Evolutionary conservation across 2,113 vertebrate genomes (phyloP).

Genomic region (Nymphicus hollandicus): DNA sequence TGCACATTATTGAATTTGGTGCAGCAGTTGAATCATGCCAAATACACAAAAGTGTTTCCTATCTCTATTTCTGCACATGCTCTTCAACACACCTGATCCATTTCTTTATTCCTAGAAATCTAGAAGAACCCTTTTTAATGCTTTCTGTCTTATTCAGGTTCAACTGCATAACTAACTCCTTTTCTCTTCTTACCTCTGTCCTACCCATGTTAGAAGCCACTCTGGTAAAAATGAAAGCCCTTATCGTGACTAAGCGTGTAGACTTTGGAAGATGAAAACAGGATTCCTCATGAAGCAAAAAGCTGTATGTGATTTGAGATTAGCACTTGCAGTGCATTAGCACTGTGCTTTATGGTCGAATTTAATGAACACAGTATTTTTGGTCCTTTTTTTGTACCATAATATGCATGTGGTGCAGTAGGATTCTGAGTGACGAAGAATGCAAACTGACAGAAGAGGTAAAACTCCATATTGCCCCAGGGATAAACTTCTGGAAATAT

Average conservation of each 20-base stretch:
- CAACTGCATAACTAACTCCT: not conserved
- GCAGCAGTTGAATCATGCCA: not conserved
- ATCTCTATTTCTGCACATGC: not conserved
- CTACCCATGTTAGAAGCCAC: not conserved
- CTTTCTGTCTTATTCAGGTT: not conserved
- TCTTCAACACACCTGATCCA: not conserved
- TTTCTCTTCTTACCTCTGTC: not conserved
- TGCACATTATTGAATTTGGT: accelerated
- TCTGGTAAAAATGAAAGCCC: not conserved
- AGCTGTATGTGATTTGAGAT: not conserved
- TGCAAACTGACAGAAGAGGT: not conserved
- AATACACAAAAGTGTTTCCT: not conserved
- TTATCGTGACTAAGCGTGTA: not conserved
- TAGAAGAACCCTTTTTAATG: not conserved
- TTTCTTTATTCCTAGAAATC: not conserved
- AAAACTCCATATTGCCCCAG: not conserved
- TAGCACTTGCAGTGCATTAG: not conserved
- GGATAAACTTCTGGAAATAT: conserved; percentile 29
- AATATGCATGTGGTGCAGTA: not conserved
- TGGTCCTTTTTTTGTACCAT: not conserved
- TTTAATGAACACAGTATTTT: not conserved
- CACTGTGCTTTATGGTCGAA: not conserved
- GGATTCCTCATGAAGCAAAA: not conserved
- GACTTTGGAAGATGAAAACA: not conserved
- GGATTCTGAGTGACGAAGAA: not conserved